phyloP scores from a whole-genome alignment of 2,797 vertebrate species.

The Columba guinea region DNA sequence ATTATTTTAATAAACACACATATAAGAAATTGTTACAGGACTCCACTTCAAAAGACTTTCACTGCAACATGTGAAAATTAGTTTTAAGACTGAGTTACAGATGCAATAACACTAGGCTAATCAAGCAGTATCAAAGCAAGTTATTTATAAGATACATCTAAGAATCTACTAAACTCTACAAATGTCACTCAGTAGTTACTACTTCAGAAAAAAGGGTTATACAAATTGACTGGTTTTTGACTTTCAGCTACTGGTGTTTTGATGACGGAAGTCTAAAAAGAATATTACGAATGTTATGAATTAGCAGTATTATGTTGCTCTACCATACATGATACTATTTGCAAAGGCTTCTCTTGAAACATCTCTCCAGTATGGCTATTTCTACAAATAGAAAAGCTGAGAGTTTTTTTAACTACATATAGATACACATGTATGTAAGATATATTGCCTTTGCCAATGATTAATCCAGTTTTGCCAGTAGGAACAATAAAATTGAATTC shows the following conservation, averaged over 20 bases:
- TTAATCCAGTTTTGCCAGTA: slow-evolving; percentile 97
- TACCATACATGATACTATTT: neutral
- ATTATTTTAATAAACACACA: neutral
- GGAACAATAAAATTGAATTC: slow-evolving; percentile 99
- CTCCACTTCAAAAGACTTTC: neutral
- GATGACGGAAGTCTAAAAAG: neutral
- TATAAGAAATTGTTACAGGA: neutral
- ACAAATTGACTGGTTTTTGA: neutral
- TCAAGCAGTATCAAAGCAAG: neutral
- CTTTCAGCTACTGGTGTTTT: neutral
- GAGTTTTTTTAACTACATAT: neutral
- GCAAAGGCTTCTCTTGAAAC: neutral
- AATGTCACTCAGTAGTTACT: neutral
- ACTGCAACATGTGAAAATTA: neutral
- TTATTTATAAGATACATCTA: neutral
- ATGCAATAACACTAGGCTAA: neutral
- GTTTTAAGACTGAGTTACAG: neutral
- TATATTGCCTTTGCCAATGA: slow-evolving; percentile 94
- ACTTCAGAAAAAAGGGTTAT: neutral
- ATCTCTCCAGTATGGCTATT: neutral
- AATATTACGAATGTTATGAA: neutral
- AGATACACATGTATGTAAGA: neutral
- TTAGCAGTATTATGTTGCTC: neutral
- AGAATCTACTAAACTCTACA: neutral
- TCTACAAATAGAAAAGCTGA: neutral